Conservation (phyloP, 2,888 invertebrate species). For the Imbricaverruca yamaguchii region DNA sequence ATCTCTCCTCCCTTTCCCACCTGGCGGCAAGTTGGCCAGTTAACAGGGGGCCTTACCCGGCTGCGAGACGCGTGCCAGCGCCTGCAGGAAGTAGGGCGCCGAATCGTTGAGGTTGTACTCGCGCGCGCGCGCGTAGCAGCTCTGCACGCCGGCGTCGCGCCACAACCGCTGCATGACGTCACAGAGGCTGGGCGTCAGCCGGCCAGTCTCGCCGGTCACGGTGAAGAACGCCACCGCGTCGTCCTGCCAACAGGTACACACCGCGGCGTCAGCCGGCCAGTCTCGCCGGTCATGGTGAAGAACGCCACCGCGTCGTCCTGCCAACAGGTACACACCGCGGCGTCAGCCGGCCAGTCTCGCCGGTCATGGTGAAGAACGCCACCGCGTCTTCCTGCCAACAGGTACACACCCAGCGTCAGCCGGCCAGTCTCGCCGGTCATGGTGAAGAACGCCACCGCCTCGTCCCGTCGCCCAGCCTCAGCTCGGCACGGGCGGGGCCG, state of each 20-base stretch:
- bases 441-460: conserved; percentile 77
- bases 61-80: conserved; percentile 73
- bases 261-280: conserved; percentile 69
- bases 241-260: conserved; percentile 54
- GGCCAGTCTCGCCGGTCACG: conserved; percentile 66
- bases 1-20: no score
- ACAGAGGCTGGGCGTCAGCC: conserved; percentile 69
- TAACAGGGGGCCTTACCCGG: background rate
- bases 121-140: conserved; percentile 64
- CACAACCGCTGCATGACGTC: conserved; percentile 69
- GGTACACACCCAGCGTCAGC: no score
- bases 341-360: conserved; percentile 66
- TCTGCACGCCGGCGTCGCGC: conserved; percentile 74
- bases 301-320: conserved; percentile 79
- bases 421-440: conserved; percentile 70
- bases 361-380: conserved; percentile 76
- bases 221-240: conserved; percentile 79
- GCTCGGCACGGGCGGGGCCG: no score
- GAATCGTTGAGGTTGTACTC: conserved; percentile 86
- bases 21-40: no score
- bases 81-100: conserved; percentile 82
- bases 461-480: conserved; percentile 51
- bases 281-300: conserved; percentile 70
- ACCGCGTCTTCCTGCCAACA: conserved; percentile 79
- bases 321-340: no score